Conservation (phyloP, 1,140 invertebrate species). For the Aphelenchoides avenae region DNA sequence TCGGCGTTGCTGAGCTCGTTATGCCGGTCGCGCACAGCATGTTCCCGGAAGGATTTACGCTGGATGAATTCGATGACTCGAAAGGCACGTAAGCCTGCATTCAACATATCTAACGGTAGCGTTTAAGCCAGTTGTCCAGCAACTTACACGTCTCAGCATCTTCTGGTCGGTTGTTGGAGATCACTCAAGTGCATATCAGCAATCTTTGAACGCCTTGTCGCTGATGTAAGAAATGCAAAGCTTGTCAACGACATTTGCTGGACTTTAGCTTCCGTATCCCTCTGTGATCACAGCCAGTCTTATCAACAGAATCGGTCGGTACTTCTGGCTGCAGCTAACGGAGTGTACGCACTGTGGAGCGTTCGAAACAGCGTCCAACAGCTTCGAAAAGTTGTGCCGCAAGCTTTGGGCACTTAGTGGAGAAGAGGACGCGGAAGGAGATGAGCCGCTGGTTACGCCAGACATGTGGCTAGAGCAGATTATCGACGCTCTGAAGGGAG, state of each 20-base stretch:
- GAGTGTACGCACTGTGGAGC: conserved; percentile 51
- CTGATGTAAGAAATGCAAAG: too few relatives aligned
- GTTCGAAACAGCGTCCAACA: conserved; percentile 47
- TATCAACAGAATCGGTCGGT: conserved; percentile 34
- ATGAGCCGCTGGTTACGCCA: too few relatives aligned
- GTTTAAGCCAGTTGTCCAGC: not conserved
- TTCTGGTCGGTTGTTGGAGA: conserved; percentile 46
- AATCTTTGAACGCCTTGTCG: conserved; percentile 36
- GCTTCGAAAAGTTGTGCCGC: conserved; percentile 35
- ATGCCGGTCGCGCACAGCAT: conserved; percentile 29
- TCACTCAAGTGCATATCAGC: conserved; percentile 45
- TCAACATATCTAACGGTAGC: conserved; percentile 2
- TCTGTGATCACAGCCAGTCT: too few relatives aligned
- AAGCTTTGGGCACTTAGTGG: conserved; percentile 33
- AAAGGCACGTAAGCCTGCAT: conserved; percentile 7
- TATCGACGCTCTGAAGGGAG: conserved; percentile 32
- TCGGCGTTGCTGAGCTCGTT: conserved; percentile 21
- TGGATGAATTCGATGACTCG: not conserved
- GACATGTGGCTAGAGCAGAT: conserved; percentile 37
- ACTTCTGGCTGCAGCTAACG: conserved; percentile 51
- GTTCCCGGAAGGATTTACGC: conserved; percentile 39
- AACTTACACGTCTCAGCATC: conserved; percentile 21
- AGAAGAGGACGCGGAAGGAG: too few relatives aligned
- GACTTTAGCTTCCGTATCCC: too few relatives aligned
- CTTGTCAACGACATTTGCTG: too few relatives aligned